A percentile compares a stretch with the other conserved stretches of the same genome.
Evolutionary conservation across 2,888 invertebrate species (phyloP).

Genomic region (Drosophila eohydei): DNA sequence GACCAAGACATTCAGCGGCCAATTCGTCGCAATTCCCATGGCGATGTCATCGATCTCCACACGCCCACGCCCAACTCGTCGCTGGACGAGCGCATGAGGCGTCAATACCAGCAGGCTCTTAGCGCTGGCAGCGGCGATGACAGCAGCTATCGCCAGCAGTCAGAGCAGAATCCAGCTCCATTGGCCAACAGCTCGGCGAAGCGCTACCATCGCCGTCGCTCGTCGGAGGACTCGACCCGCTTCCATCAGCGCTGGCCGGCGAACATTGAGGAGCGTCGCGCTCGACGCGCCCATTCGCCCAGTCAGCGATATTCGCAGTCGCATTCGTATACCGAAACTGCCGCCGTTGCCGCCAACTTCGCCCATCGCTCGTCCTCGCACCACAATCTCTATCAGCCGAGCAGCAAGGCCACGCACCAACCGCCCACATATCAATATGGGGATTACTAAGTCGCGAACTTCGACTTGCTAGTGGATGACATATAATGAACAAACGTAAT

Average conservation of each 20-base stretch:
- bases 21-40: constrained; percentile 68
- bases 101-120: constrained; percentile 63
- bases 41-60: constrained; percentile 62
- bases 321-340: constrained; percentile 54
- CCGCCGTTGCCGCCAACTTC: constrained; percentile 48
- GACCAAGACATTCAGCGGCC: constrained; percentile 69
- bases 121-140: constrained; percentile 72
- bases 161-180: constrained; percentile 15
- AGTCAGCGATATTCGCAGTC: constrained; percentile 52
- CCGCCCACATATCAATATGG: constrained; percentile 84
- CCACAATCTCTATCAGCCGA: constrained; percentile 87
- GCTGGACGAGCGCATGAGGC: constrained; percentile 74
- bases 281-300: constrained; percentile 71
- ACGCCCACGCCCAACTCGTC: constrained; percentile 76
- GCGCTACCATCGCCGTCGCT: constrained; percentile 81
- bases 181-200: constrained; percentile 58
- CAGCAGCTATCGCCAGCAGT: constrained; percentile 64
- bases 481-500: constrained; percentile 14
- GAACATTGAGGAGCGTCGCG: constrained; percentile 79
- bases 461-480: constrained; percentile 7
- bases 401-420: constrained; percentile 50
- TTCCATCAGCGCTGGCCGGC: constrained; percentile 80
- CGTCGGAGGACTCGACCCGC: constrained; percentile 81
- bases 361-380: constrained; percentile 87
- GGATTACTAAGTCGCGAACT: constrained; percentile 82